These are phyloP conservation scores for Calosoma granatense DNA, from an alignment of 1,140 invertebrate species.

Conservation along the genomic window DNA sequence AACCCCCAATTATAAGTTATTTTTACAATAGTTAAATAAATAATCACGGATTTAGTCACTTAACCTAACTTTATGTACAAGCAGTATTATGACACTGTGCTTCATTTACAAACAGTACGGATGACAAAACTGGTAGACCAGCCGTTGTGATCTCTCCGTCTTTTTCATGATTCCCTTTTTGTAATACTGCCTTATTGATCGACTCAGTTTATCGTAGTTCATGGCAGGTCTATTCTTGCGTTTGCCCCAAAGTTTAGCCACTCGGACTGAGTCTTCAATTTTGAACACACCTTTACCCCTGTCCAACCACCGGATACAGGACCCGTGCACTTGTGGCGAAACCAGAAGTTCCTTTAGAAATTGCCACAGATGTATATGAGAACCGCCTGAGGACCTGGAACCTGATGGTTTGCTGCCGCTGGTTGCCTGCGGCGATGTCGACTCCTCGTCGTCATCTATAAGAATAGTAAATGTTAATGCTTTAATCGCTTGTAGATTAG, in stretches of 20 bases:
- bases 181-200: conserved; percentile 98
- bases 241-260: conserved; percentile 92
- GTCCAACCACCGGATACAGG: conserved; percentile 95
- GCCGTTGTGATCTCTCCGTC: conserved; percentile 91
- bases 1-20: not conserved
- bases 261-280: conserved; percentile 95
- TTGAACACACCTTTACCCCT: conserved; percentile 93
- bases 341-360: conserved; percentile 93
- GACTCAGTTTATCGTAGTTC: conserved; percentile 99
- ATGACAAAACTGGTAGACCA: conserved; percentile 98
- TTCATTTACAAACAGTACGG: conserved; percentile 71
- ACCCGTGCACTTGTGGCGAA: conserved; percentile 74
- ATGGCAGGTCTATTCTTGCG: conserved; percentile 97
- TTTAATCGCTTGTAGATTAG: too few species aligned
- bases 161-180: conserved; percentile 99
- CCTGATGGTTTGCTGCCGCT: conserved; percentile 12
- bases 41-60: conserved; percentile 6
- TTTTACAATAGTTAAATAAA: conserved; percentile 10
- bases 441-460: conserved; percentile 45
- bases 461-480: conserved; percentile 17
- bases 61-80: conserved; percentile 8
- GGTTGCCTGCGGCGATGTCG: conserved; percentile 28
- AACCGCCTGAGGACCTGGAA: conserved; percentile 38
- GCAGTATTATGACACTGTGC: conserved; percentile 5
- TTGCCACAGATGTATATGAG: conserved; percentile 98